Evolutionary conservation across 2,888 invertebrate genomes (phyloP).

Genomic region (Eupeodes luniger): DNA sequence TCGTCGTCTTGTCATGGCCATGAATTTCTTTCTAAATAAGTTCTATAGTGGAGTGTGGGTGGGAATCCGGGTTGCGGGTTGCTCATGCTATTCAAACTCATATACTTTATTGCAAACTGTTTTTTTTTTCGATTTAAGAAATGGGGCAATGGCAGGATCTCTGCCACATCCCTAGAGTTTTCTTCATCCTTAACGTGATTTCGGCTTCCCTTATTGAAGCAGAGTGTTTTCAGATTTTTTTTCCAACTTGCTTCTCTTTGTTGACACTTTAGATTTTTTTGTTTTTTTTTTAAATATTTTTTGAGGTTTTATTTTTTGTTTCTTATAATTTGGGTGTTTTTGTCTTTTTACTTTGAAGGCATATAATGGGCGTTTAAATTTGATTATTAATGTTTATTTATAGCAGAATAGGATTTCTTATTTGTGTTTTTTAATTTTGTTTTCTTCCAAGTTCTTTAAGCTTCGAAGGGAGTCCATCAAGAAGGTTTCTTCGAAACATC

Average conservation of each 20-base stretch:
- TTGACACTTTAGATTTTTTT: conserved; percentile 25
- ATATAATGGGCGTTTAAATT: conserved; percentile 60
- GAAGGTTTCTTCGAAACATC: background rate
- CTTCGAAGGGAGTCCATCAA: conserved; percentile 11
- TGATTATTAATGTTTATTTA: conserved; percentile 67
- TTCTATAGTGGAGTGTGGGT: background rate
- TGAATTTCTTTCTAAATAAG: conserved; percentile 17
- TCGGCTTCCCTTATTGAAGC: conserved; percentile 64
- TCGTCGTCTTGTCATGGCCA: conserved; percentile 48
- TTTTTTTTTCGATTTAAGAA: background rate
- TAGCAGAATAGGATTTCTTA: conserved; percentile 39
- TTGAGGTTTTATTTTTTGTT: background rate
- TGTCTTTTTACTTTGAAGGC: conserved; percentile 53
- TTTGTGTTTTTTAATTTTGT: background rate
- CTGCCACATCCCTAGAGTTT: conserved; percentile 16
- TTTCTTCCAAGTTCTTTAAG: conserved; percentile 6
- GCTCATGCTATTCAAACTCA: conserved; percentile 31
- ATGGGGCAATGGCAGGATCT: conserved; percentile 22
- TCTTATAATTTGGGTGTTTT: conserved; percentile 19
- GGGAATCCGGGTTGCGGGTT: conserved; percentile 7
- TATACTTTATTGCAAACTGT: conserved; percentile 41
- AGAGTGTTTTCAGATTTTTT: conserved; percentile 40
- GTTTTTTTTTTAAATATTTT: conserved; percentile 11
- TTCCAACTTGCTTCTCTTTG: conserved; percentile 15
- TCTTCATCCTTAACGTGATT: conserved; percentile 26